Conservation (phyloP, 2,888 invertebrate genomes). For the Phymatocera aterrima region DNA sequence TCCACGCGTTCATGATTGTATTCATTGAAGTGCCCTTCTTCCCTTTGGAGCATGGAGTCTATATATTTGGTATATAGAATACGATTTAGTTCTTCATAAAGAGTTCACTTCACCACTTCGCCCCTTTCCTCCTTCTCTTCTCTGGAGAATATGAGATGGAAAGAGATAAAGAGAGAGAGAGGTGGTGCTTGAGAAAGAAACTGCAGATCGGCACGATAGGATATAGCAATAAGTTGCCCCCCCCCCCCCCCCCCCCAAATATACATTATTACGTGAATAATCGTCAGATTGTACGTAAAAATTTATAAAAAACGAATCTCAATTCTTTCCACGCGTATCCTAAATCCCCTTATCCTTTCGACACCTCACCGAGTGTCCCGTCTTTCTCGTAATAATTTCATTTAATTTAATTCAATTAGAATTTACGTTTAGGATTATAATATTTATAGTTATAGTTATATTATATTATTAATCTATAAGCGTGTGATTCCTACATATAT, state of each 20-base stretch:
- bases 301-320: no score
- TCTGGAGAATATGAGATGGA: no score
- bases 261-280: no score
- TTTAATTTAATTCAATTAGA: no score
- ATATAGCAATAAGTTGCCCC: not conserved
- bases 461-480: not conserved
- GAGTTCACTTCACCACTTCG: not conserved
- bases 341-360: no score
- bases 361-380: not conserved
- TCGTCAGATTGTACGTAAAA: no score
- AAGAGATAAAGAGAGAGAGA: no score
- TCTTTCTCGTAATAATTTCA: slow-evolving; percentile 1
- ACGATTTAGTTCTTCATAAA: no score
- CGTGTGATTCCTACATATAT: slow-evolving; percentile 34
- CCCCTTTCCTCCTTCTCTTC: not conserved
- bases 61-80: not conserved
- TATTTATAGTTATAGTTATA: not conserved
- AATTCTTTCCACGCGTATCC: no score
- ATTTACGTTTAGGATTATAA: not conserved
- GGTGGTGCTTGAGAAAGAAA: no score
- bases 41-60: not conserved
- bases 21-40: slow-evolving; percentile 35
- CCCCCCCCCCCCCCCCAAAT: not conserved
- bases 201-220: not conserved
- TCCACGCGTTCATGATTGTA: no score